Percentiles rank a stretch among this genome's conserved stretches.
These are phyloP conservation scores for Myotis daubentonii DNA, from an alignment of 2,797 vertebrate species.

Conservation along the genomic window DNA sequence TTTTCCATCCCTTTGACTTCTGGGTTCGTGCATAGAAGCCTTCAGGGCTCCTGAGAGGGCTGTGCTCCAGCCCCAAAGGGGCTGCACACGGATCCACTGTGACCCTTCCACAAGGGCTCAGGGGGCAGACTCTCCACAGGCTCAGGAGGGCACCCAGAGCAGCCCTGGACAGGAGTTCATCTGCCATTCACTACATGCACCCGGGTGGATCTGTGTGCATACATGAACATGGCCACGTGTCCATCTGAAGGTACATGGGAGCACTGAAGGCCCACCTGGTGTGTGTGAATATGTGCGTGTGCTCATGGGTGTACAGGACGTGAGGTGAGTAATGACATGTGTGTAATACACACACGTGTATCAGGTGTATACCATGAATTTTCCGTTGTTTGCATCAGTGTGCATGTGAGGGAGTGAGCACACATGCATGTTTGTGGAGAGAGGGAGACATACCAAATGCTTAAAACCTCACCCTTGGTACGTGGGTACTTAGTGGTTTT, in stretches of 20 bases:
- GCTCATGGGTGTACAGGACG: not conserved
- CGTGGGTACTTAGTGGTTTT: not conserved
- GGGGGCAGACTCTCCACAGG: not conserved
- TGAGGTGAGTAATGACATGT: too few relatives aligned
- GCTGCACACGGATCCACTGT: not conserved
- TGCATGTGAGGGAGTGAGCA: not conserved
- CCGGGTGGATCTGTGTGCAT: too few relatives aligned
- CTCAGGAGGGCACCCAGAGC: not conserved
- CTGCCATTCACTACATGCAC: not conserved
- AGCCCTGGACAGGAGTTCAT: not conserved
- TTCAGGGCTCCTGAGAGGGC: not conserved
- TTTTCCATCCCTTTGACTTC: not conserved
- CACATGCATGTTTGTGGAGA: not conserved
- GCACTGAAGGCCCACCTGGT: too few relatives aligned
- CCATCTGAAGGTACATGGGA: not conserved
- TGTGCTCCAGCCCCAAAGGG: not conserved
- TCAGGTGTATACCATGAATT: fast-evolving
- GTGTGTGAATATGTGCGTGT: not conserved
- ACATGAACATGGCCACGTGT: not conserved
- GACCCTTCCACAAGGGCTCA: not conserved
- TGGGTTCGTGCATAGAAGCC: not conserved
- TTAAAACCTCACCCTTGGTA: not conserved
- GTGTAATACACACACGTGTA: not conserved
- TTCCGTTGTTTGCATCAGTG: not conserved
- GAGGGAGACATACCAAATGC: too few relatives aligned